Base-by-base conservation (phyloP, 2,797 vertebrate species). In the Carapus acus region DNA sequence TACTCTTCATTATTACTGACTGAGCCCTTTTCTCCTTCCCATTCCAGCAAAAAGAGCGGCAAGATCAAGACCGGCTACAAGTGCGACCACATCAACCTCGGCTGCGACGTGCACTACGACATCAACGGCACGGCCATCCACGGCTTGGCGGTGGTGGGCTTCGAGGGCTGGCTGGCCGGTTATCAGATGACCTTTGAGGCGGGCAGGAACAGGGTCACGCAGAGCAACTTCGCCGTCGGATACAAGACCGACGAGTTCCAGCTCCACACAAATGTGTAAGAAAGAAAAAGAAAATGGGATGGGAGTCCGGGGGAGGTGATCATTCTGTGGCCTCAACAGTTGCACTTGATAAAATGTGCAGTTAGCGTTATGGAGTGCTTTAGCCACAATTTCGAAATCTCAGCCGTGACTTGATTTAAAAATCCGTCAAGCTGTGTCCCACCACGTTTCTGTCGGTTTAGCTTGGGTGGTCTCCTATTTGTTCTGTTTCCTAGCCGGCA, bases 171-270 rank as follows among this genome's bases (percentile, higher is more conserved):
- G 96, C 82, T 98, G 72, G 94, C 94, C 0, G 94, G 94, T 50
- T 98, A 98, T 87, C 94, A 98, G 87, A 92, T 90, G 90, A 96
- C 90, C 48, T 98, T 94, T 39, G 96, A 98, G 83, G 93, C 94
- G 0, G 81, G 92, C 0, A 93, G 96, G 84, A 96, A 94, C 51
- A 85, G 90, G 64, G 81, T 98, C 79, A 93, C 94, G 40, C 94
- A 95, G 88, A 98, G 96, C 88, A 98, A 98, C 85, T 98, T 98
- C 2, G 94, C 94, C 0, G 94, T 98, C 22, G 94, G 96, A 58
- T 98, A 93, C 67, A 97, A 94, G 86, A 96, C 93, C 0, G 93
- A 96, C 1, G 96, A 98, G 69, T 98, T 98, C 83, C 96, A 98
- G 87, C 92, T 98, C 62, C 94, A 98, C 63, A 98, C 94, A 1